Evolutionary conservation across 2,888 invertebrate genomes (phyloP).

Genomic region (Carabus problematicus): DNA sequence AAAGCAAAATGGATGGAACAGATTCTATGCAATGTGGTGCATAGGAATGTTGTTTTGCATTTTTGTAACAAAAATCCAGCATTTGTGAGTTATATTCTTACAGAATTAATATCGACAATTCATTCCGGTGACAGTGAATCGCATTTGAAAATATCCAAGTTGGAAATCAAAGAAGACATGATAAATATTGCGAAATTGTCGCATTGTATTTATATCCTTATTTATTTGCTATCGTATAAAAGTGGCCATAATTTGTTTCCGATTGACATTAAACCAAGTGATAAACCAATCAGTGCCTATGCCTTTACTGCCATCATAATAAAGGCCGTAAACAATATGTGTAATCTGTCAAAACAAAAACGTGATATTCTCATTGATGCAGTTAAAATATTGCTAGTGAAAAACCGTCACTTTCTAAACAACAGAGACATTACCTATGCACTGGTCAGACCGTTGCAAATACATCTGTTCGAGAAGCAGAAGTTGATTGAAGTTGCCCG

Average conservation of each 20-base stretch:
- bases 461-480: slow-evolving; percentile 40
- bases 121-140: slow-evolving; percentile 9
- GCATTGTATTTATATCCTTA: slow-evolving; percentile 36
- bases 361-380: slow-evolving; percentile 37
- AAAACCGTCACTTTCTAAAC: slow-evolving; percentile 42
- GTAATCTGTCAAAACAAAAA: slow-evolving; percentile 25
- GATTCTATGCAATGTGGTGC: slow-evolving; percentile 44
- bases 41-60: slow-evolving; percentile 43
- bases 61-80: slow-evolving; percentile 27
- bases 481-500: slow-evolving; percentile 35
- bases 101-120: slow-evolving; percentile 22
- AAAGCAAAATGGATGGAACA: slow-evolving; percentile 46
- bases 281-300: slow-evolving; percentile 21
- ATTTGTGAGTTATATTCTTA: slow-evolving; percentile 26
- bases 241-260: slow-evolving; percentile 39
- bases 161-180: slow-evolving; percentile 22
- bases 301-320: slow-evolving; percentile 22
- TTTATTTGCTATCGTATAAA: slow-evolving; percentile 33
- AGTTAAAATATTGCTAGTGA: slow-evolving; percentile 40
- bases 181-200: slow-evolving; percentile 33
- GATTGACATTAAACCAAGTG: slow-evolving; percentile 25
- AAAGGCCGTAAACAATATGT: slow-evolving; percentile 21
- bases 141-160: slow-evolving; percentile 8
- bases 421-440: slow-evolving; percentile 43
- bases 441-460: slow-evolving; percentile 45